These are phyloP conservation scores for Brachionus sp. DNA, from an alignment of 1,140 invertebrate genomes.

Conservation along the genomic window DNA sequence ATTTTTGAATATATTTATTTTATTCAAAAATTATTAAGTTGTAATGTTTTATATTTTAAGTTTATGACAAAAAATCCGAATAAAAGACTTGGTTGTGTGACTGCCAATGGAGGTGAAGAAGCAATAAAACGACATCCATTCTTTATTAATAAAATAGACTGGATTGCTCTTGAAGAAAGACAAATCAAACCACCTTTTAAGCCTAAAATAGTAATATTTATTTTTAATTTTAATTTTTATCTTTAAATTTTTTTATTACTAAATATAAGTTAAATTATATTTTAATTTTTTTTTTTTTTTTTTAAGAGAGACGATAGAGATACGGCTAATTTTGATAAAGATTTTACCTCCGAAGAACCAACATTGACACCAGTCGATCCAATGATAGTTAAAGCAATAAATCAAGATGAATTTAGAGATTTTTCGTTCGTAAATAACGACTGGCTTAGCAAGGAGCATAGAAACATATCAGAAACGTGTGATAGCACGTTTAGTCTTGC, in stretches of 20 bases:
- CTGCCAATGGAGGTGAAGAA: slow-evolving; percentile 70
- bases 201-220: slow-evolving; percentile 85
- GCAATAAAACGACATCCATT: slow-evolving; percentile 89
- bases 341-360: slow-evolving; percentile 98
- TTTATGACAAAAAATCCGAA: slow-evolving; percentile 98
- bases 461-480: background rate
- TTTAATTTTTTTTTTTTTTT: slow-evolving; percentile 50
- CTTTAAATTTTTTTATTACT: background rate
- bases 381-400: slow-evolving; percentile 82
- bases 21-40: background rate
- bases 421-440: slow-evolving; percentile 94
- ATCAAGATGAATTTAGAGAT: slow-evolving; percentile 93
- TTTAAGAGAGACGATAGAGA: slow-evolving; percentile 92
- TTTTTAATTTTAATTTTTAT: slow-evolving; percentile 40
- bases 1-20: slow-evolving; percentile 45
- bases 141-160: slow-evolving; percentile 87
- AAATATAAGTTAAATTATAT: no score
- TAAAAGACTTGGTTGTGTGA: slow-evolving; percentile 83
- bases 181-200: slow-evolving; percentile 92
- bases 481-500: background rate
- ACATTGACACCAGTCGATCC: slow-evolving; percentile 85
- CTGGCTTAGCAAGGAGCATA: slow-evolving; percentile 59
- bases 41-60: slow-evolving; percentile 55
- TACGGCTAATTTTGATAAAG: slow-evolving; percentile 95
- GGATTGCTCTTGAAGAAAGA: slow-evolving; percentile 83